A percentile compares a stretch with the other conserved stretches of the same genome.
Conservation (phyloP, 2,888 invertebrate genomes). For the Cosmorhoe ocellata region DNA sequence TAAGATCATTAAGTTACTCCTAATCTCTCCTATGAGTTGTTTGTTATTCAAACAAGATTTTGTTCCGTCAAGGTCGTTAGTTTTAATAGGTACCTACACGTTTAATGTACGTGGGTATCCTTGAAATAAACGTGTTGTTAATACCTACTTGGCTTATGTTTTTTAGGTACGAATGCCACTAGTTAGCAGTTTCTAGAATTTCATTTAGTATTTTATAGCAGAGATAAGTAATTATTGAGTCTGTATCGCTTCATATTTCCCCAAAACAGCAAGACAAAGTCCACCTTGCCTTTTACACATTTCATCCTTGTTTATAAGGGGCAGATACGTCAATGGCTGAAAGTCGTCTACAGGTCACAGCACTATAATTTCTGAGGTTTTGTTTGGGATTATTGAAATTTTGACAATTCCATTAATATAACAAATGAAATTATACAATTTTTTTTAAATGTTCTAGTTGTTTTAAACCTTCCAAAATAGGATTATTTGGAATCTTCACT, state of each 20-base stretch:
- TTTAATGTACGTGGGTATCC: conserved; percentile 34
- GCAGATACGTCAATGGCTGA: too few relatives aligned
- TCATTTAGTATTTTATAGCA: conserved; percentile 13
- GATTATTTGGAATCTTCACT: not conserved
- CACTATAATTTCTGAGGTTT: too few relatives aligned
- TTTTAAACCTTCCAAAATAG: too few relatives aligned
- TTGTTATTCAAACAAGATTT: conserved; percentile 50
- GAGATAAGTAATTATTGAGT: conserved; percentile 4
- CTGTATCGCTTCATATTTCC: too few relatives aligned
- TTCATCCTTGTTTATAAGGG: too few relatives aligned
- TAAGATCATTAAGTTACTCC: conserved; percentile 28
- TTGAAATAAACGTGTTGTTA: conserved; percentile 35
- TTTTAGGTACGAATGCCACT: conserved; percentile 23
- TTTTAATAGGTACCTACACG: conserved; percentile 31
- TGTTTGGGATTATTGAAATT: too few relatives aligned
- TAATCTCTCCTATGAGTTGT: conserved; percentile 37
- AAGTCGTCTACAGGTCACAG: too few relatives aligned
- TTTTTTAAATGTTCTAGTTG: too few relatives aligned
- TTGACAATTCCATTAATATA: too few relatives aligned
- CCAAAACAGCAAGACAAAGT: too few relatives aligned
- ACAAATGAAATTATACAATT: too few relatives aligned
- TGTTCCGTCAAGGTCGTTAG: conserved; percentile 43
- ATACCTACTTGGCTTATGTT: conserved; percentile 32
- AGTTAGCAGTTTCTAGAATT: conserved; percentile 27
- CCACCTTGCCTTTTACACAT: too few relatives aligned